Base-by-base conservation (phyloP, 2,797 vertebrate genomes). In the Trematomus bernacchii region DNA sequence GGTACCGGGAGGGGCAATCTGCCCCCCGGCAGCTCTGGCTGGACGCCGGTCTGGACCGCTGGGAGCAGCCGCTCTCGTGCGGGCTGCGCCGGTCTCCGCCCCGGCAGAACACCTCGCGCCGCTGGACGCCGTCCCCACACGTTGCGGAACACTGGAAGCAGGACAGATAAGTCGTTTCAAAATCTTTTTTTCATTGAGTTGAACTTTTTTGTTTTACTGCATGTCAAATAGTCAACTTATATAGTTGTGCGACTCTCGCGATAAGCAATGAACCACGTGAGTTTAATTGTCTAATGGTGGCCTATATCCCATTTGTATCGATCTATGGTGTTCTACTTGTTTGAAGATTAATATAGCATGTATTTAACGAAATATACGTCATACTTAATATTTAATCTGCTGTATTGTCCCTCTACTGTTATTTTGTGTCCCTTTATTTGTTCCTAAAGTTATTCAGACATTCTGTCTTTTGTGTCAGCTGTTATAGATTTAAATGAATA, bases 131-230 rank as follows among this genome's bases (percentile, higher is more conserved):
- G 50, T 83, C 94, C 44, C 96, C 96, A 10, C 98, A 98, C 66
- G 97, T 96, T 47, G 91, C 95, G 0, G 97, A 98, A 78, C 97
- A 98, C 97, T 98, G 78, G 84, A 62, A 87, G 10, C 27, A 89
- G 50, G 83, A 74, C 42, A 89, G 72, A 95, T 95, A 90, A 93
- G 93, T 82, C 10, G 47, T 67, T 48, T 48, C 0, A 58, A 42
- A 13, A 57, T 6, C 12, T 21, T 14, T 27, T 37, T 18, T 57
- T 10, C 27, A 18, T 9, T 23, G 3, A 0, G 2, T 58, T 18
- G 10, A 47, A 65, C 15, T 18, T 2, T 8, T 3, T 3, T 27
- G 15, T 58, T 33, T 48, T 6, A 12, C 30, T 42, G 16, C 4
- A 11, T 16, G 48, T 55, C 8, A 57, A 16, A 50, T 4, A 16